A percentile compares a stretch with the other conserved stretches of the same genome.
Conservation (phyloP, 2,797 vertebrate species). For the Neopelma chrysocephalum region DNA sequence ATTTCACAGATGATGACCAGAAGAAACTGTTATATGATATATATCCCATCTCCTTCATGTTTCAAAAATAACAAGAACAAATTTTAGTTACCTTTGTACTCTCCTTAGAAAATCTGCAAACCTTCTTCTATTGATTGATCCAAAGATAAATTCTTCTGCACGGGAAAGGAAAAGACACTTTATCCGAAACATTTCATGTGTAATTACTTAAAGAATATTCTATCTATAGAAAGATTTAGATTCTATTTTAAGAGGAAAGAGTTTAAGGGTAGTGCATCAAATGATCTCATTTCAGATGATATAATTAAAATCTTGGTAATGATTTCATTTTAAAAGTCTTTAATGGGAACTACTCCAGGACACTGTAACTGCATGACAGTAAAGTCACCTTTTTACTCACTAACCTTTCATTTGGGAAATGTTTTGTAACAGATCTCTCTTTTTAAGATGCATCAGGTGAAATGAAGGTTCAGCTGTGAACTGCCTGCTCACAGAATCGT, state of each 20-base stretch:
- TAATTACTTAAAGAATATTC: conserved; percentile 10
- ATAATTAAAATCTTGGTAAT: background rate
- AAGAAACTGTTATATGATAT: background rate
- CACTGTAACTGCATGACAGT: background rate
- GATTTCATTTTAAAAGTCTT: background rate
- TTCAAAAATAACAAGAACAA: background rate
- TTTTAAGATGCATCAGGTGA: background rate
- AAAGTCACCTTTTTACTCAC: background rate
- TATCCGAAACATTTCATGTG: background rate
- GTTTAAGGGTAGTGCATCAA: background rate
- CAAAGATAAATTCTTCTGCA: background rate
- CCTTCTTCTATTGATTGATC: background rate
- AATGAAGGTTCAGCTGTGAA: background rate
- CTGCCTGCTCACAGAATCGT: background rate
- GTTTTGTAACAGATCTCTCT: background rate
- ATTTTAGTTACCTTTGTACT: background rate
- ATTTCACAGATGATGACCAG: background rate
- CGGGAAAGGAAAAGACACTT: background rate
- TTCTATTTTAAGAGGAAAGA: conserved; percentile 15
- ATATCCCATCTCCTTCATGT: background rate
- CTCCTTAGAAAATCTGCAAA: background rate
- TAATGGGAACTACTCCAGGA: background rate
- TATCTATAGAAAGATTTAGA: background rate
- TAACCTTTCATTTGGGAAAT: background rate
- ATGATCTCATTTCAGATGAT: background rate